phyloP scores from a whole-genome alignment of 2,888 invertebrate genomes.

The Lepidocyrtoides sp. region DNA sequence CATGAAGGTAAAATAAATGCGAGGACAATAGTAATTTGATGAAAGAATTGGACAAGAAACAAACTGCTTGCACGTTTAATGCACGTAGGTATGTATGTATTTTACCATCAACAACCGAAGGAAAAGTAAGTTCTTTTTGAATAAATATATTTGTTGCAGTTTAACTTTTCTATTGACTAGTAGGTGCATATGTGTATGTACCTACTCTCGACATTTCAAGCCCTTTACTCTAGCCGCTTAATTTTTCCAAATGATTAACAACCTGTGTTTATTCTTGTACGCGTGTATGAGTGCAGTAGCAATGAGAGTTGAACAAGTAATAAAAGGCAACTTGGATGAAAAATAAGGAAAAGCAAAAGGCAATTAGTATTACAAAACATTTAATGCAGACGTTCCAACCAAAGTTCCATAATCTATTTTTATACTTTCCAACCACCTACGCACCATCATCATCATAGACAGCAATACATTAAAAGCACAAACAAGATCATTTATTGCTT shows the following conservation, averaged over 20 bases:
- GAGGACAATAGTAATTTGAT: slow-evolving; percentile 3
- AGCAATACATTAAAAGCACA: slow-evolving; percentile 50
- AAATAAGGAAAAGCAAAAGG: too few species aligned
- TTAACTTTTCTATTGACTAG: too few species aligned
- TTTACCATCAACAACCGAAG: too few species aligned
- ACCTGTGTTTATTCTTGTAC: not conserved
- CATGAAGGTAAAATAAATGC: slow-evolving; percentile 1
- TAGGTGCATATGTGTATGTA: too few species aligned
- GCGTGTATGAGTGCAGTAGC: not conserved
- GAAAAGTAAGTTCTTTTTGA: too few species aligned
- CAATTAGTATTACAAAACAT: slow-evolving; percentile 64
- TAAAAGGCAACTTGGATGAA: not conserved
- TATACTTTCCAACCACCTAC: not conserved
- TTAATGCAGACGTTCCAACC: slow-evolving; percentile 47
- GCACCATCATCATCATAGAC: not conserved
- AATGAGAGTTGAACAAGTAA: not conserved
- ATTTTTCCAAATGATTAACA: not conserved
- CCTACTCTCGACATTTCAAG: too few species aligned
- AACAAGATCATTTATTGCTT: slow-evolving; percentile 56
- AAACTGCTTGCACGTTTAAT: not conserved
- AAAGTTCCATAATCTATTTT: slow-evolving; percentile 17
- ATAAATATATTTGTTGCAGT: too few species aligned
- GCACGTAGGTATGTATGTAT: not conserved
- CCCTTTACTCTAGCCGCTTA: not conserved
- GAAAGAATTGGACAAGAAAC: not conserved